Percentiles rank a stretch among this genome's conserved stretches.
phyloP scores from a whole-genome alignment of 2,797 vertebrate species.

The Microcaecilia unicolor region DNA sequence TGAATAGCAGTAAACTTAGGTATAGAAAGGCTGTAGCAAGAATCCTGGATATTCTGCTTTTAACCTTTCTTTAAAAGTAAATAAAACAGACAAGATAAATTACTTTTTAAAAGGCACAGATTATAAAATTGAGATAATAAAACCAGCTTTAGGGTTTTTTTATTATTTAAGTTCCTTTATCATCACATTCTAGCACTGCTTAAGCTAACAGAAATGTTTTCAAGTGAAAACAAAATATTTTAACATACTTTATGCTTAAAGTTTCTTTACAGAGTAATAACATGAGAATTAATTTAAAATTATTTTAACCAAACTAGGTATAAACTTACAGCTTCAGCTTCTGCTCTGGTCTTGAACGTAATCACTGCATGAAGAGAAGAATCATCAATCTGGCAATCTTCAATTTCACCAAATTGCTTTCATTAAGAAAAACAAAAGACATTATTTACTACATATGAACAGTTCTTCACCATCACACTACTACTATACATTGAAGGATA shows the following conservation, averaged over 20 bases:
- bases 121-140: no score
- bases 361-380: slow-evolving; percentile 75
- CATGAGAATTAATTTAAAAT: not conserved
- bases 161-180: no score
- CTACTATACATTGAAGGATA: slow-evolving; percentile 11
- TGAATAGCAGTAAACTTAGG: no score
- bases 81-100: no score
- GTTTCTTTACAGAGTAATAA: not conserved
- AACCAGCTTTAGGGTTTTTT: no score
- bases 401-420: slow-evolving; percentile 96
- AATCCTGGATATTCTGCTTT: no score
- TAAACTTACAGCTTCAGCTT: slow-evolving; percentile 85
- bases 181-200: no score
- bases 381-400: slow-evolving; percentile 89
- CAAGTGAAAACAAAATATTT: not conserved
- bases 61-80: no score
- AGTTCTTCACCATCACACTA: slow-evolving; percentile 20
- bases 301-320: not conserved
- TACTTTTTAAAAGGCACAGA: no score
- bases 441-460: no score
- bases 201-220: no score
- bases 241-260: not conserved
- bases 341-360: slow-evolving; percentile 80
- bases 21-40: no score
- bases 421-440: slow-evolving; percentile 22